Percentiles rank a stretch among this genome's conserved stretches.
Conservation (phyloP, 1,140 invertebrate genomes). For the Leptopilina clavipes region DNA sequence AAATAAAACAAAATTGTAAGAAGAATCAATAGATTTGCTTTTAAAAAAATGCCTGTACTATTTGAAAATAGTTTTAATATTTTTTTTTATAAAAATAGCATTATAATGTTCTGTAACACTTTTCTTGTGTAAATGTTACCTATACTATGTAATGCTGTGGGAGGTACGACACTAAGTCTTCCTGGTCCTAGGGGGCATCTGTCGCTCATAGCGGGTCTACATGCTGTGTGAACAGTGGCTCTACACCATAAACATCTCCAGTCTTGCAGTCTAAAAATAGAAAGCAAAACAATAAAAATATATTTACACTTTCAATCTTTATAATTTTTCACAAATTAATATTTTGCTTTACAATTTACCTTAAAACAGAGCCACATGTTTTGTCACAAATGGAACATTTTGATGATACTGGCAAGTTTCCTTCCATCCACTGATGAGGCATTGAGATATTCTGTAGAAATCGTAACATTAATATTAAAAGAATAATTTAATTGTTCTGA, state of each 20-base stretch:
- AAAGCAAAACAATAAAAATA: conserved; percentile 34
- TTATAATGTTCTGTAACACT: no score
- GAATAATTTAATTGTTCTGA: neutral
- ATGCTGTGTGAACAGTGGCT: conserved; percentile 92
- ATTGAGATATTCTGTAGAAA: conserved; percentile 89
- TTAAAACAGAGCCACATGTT: conserved; percentile 95
- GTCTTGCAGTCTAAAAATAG: conserved; percentile 87
- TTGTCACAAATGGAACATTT: conserved; percentile 97
- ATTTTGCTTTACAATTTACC: conserved; percentile 71
- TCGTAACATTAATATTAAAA: conserved; percentile 40
- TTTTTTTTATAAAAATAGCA: no score
- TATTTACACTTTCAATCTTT: conserved; percentile 19
- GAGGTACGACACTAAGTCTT: conserved; percentile 93
- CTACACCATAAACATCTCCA: conserved; percentile 97
- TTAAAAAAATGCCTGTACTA: no score
- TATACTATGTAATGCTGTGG: conserved; percentile 92
- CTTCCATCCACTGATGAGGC: conserved; percentile 99
- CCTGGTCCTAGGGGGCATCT: conserved; percentile 90
- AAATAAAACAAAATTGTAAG: no score
- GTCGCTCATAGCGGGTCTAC: conserved; percentile 83
- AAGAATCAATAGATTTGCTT: no score
- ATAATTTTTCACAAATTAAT: conserved; percentile 10
- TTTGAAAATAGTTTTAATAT: no score
- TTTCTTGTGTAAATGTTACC: conserved; percentile 73
- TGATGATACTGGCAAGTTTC: conserved; percentile 95